phyloP scores from a whole-genome alignment of 2,888 invertebrate genomes.

The Stenoptilia bipunctidactyla region DNA sequence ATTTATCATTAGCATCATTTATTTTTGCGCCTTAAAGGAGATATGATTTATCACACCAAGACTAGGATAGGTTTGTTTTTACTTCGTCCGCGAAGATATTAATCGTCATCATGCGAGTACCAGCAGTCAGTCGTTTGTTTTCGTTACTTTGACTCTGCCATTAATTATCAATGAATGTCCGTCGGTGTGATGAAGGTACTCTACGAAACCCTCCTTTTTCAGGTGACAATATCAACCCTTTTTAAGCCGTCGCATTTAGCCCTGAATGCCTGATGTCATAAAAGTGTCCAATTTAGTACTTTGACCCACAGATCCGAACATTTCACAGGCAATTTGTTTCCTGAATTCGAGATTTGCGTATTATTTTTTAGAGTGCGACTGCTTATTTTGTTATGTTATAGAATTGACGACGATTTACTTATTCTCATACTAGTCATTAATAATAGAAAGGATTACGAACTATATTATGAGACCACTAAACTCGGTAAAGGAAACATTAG shows the following conservation, averaged over 20 bases:
- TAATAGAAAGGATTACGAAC: neutral
- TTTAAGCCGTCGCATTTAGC: slow-evolving; percentile 67
- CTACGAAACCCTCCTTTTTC: slow-evolving; percentile 54
- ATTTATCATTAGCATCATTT: slow-evolving; percentile 70
- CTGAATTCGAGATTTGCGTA: too few species aligned
- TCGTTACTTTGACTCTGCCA: slow-evolving; percentile 65
- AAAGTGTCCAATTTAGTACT: slow-evolving; percentile 62
- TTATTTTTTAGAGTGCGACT: too few species aligned
- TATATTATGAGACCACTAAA: neutral
- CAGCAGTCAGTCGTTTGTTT: slow-evolving; percentile 67
- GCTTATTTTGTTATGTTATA: neutral
- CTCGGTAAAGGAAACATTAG: neutral
- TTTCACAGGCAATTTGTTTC: slow-evolving; percentile 1
- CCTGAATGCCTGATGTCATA: slow-evolving; percentile 65
- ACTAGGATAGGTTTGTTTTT: slow-evolving; percentile 65
- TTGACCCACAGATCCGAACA: neutral
- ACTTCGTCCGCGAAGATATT: slow-evolving; percentile 61
- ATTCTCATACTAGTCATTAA: neutral
- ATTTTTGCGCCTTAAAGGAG: slow-evolving; percentile 64
- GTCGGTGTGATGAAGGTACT: slow-evolving; percentile 61
- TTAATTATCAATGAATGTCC: slow-evolving; percentile 71
- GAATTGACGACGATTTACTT: too few species aligned
- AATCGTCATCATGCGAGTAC: slow-evolving; percentile 66
- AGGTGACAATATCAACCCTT: slow-evolving; percentile 66
- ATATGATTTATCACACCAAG: slow-evolving; percentile 67